phyloP scores from a whole-genome alignment of 2,888 invertebrate genomes.

The Dromius quadrimaculatus region DNA sequence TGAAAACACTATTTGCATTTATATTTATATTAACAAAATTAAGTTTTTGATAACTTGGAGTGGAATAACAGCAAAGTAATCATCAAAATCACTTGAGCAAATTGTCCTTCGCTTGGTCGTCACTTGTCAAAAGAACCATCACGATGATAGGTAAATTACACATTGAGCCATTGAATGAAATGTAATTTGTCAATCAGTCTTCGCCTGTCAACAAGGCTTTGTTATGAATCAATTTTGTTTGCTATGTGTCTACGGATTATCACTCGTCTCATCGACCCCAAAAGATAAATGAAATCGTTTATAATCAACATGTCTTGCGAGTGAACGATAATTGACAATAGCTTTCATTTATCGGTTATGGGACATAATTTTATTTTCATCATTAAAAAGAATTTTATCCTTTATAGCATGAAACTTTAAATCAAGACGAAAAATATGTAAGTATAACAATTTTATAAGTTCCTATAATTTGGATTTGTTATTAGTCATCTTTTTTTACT shows the following conservation, averaged over 20 bases:
- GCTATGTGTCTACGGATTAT: slow-evolving; percentile 21
- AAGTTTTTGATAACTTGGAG: no score
- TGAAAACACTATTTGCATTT: no score
- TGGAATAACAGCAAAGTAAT: no score
- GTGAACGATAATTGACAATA: slow-evolving; percentile 14
- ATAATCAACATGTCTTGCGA: not conserved
- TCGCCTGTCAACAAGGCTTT: slow-evolving; percentile 7
- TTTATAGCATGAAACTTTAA: no score
- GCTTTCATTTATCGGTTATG: slow-evolving; percentile 13
- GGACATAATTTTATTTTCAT: slow-evolving; percentile 11
- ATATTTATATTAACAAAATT: no score
- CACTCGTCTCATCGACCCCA: not conserved
- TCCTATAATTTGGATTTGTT: no score
- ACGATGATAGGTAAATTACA: slow-evolving; percentile 24
- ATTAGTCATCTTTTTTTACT: no score
- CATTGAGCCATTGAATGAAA: slow-evolving; percentile 26
- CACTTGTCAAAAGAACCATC: slow-evolving; percentile 13
- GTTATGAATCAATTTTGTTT: slow-evolving; percentile 30
- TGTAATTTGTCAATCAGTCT: slow-evolving; percentile 30
- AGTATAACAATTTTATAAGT: no score
- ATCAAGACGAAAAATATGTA: no score
- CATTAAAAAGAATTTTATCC: no score
- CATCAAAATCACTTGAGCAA: no score
- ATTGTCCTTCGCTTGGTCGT: not conserved
- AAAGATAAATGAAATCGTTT: slow-evolving; percentile 28